Evolutionary conservation across 2,113 vertebrate species (phyloP).

Genomic region (Eulemur rufifrons): DNA sequence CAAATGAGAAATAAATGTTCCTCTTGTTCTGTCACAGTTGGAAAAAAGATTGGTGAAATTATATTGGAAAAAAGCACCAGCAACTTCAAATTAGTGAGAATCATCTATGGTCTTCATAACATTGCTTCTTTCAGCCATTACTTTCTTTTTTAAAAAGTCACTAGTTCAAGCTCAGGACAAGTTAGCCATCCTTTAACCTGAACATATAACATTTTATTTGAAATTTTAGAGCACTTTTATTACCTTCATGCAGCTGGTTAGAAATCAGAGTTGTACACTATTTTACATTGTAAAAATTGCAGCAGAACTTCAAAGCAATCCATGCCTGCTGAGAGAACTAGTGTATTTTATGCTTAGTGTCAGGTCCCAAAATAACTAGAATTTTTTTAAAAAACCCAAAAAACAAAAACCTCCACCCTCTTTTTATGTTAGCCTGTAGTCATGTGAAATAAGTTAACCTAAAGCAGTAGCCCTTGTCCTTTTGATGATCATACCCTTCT

Average conservation of each 20-base stretch:
- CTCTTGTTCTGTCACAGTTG: slow-evolving; percentile 32
- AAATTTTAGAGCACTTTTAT: slow-evolving; percentile 43
- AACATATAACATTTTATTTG: not conserved
- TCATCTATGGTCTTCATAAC: slow-evolving; percentile 25
- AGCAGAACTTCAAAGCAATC: not conserved
- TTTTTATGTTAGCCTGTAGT: not conserved
- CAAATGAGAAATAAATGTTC: slow-evolving; percentile 57
- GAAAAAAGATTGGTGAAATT: slow-evolving; percentile 62
- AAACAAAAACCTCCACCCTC: not conserved
- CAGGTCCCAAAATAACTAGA: not conserved
- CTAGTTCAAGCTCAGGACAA: slow-evolving; percentile 15
- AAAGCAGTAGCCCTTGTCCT: not conserved
- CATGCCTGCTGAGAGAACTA: not conserved
- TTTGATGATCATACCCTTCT: not conserved
- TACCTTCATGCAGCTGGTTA: not conserved
- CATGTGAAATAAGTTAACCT: not conserved
- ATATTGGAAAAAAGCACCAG: slow-evolving; percentile 31
- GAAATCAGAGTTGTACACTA: not conserved
- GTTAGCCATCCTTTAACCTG: not conserved
- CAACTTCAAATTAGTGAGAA: slow-evolving; percentile 59
- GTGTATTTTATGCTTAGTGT: not conserved
- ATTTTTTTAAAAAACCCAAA: not conserved
- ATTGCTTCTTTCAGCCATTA: not conserved
- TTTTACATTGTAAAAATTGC: not conserved
- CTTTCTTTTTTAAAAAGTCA: not conserved